phyloP scores from a whole-genome alignment of 2,113 vertebrate species.

The Pongo pygmaeus region DNA sequence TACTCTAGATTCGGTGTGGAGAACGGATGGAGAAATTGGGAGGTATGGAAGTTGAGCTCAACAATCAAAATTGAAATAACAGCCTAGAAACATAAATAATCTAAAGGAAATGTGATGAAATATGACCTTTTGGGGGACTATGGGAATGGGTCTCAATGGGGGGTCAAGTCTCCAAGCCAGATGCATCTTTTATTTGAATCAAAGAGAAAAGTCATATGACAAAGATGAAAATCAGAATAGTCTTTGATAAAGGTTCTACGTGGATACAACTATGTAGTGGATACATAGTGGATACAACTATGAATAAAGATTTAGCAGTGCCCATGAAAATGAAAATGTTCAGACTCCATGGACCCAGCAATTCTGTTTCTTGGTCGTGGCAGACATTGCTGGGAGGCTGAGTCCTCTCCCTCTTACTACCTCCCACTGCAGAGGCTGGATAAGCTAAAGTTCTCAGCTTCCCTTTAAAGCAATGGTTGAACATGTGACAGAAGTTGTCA shows the following conservation, averaged over 20 bases:
- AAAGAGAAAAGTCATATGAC: constrained; percentile 38
- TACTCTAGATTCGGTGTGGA: not conserved
- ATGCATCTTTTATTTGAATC: not conserved
- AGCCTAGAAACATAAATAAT: not conserved
- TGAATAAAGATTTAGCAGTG: not conserved
- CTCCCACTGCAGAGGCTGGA: not conserved
- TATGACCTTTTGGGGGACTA: not conserved
- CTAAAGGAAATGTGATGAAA: not conserved
- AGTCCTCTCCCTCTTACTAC: not conserved
- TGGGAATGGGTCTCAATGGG: not conserved
- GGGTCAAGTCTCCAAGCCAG: not conserved
- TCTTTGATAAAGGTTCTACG: not conserved
- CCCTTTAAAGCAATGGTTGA: not conserved
- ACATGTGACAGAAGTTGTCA: not conserved
- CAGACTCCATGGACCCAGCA: rapidly evolving
- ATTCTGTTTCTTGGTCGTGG: not conserved
- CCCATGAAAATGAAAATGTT: not conserved
- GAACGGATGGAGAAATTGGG: not conserved
- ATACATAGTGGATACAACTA: not conserved
- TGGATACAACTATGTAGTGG: not conserved
- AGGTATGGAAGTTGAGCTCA: not conserved
- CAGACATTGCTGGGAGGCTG: not conserved
- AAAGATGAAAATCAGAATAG: constrained; percentile 18
- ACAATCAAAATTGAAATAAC: not conserved
- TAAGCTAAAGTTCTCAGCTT: not conserved